Base-by-base conservation (phyloP, 1,140 invertebrate species). In the Chymomyza costata region DNA sequence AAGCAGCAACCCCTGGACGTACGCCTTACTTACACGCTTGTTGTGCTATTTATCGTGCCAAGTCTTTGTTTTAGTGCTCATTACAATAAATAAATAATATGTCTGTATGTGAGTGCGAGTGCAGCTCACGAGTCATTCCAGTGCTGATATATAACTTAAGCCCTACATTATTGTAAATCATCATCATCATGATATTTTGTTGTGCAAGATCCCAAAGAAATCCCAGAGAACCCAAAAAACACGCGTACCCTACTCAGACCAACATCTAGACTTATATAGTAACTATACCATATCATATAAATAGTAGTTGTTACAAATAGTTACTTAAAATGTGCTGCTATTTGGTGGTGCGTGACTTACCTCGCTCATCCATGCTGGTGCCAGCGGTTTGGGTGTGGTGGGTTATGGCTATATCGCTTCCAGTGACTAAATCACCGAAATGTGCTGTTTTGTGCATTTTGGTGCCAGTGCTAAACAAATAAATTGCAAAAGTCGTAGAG, bases 321-420 rank as follows among this genome's bases (percentile, higher is more conserved):
- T n/a, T n/a, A n/a, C n/a, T n/a, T n/a, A n/a, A n/a, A n/a, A n/a
- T 5, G 21, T 25, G 21, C 21, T 25, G 21, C n/a, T n/a, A n/a
- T n/a, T 25, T 25, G 21, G 21, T 25, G 21, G 3, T 16, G 5
- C 15, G 8, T 13, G 1, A 83, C 82, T 83, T 73, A 83, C 82
- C 82, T 78, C 82, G 62, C 32, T 83, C 82, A 2, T 83, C 81
- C 67, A 78, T 64, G n/a, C 51, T 61, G 41, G 54, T 51, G n/a
- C 59, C 70, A 3, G 76, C 56, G 37, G n/a, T n/a, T n/a, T 83
- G 73, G 44, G 71, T 83, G 70, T 76, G 82, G 82, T 83, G 82
- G 74, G 70, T 68, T 37, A 47, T 15, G 25, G 31, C 38, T 30
- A 84, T 83, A 49, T 81, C 68, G 56, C 81, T 82, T 68, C 76